These are phyloP conservation scores for Spatulosminthurus flaviceps DNA, from an alignment of 2,888 invertebrate species.

Conservation along the genomic window DNA sequence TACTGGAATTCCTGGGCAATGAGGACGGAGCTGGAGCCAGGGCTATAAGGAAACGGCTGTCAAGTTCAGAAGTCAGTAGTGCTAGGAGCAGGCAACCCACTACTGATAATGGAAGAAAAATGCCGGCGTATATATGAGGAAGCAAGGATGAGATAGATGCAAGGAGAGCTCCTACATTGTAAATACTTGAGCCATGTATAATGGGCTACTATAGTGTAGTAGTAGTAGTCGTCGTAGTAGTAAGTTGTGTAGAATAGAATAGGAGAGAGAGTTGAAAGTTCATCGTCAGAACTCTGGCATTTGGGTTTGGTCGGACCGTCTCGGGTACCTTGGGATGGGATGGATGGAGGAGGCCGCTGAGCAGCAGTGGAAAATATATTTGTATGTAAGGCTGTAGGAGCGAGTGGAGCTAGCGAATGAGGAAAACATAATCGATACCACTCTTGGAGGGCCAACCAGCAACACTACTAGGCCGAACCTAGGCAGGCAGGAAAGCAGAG, in stretches of 20 bases:
- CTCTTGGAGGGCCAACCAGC: slow-evolving; percentile 43
- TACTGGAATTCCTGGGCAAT: slow-evolving; percentile 2
- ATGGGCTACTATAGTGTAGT: too few species aligned
- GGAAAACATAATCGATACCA: slow-evolving; percentile 52
- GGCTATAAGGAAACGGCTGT: slow-evolving; percentile 38
- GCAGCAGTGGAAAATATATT: slow-evolving; percentile 27
- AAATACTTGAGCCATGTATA: not conserved
- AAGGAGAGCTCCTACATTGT: not conserved
- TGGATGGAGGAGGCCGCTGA: slow-evolving; percentile 35
- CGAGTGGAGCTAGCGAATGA: slow-evolving; percentile 34
- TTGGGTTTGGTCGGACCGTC: slow-evolving; percentile 43
- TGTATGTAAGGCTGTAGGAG: not conserved
- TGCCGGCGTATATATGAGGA: not conserved
- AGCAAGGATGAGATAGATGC: not conserved
- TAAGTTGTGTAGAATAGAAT: slow-evolving; percentile 19
- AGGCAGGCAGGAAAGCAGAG: not conserved
- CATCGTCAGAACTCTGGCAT: slow-evolving; percentile 43
- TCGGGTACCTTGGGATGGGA: slow-evolving; percentile 34
- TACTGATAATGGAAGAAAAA: slow-evolving; percentile 4
- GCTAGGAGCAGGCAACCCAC: not conserved
- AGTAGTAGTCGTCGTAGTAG: too few species aligned
- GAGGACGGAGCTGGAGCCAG: slow-evolving; percentile 19
- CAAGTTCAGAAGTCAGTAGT: slow-evolving; percentile 37
- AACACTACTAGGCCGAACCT: slow-evolving; percentile 33
- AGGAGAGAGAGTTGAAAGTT: slow-evolving; percentile 46